Evolutionary conservation across 2,888 invertebrate genomes (phyloP).

Genomic region (Andrena praecox): DNA sequence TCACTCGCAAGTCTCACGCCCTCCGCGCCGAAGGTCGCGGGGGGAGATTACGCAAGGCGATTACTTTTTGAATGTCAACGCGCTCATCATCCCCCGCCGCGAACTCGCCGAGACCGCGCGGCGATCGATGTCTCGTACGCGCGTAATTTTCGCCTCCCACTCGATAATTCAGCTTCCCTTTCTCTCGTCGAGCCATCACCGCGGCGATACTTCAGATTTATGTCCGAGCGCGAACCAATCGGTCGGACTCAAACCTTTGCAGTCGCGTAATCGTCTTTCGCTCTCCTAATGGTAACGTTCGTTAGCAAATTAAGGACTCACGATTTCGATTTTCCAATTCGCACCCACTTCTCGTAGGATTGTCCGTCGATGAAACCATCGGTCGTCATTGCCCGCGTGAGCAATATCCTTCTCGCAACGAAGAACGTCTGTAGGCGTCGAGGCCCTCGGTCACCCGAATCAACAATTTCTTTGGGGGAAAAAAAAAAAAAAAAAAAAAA

Average conservation of each 20-base stretch:
- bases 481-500: too few relatives aligned
- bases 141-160: not conserved
- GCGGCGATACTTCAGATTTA: not conserved
- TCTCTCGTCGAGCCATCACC: not conserved
- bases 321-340: constrained; percentile 19
- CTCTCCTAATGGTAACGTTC: constrained; percentile 29
- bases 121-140: not conserved
- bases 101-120: not conserved
- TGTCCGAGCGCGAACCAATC: not conserved
- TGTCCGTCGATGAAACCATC: not conserved
- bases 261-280: constrained; percentile 27
- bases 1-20: not conserved
- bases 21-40: not conserved
- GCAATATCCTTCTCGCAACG: not conserved
- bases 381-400: not conserved
- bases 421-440: not conserved
- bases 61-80: not conserved
- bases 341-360: constrained; percentile 11
- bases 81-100: not conserved
- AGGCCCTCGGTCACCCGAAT: not conserved
- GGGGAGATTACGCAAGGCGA: not conserved
- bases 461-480: not conserved
- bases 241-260: constrained; percentile 16
- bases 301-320: constrained; percentile 31
- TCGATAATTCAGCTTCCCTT: constrained; percentile 1